Evolutionary conservation across 2,113 vertebrate species (phyloP).

Genomic region (Labrus mixtus): DNA sequence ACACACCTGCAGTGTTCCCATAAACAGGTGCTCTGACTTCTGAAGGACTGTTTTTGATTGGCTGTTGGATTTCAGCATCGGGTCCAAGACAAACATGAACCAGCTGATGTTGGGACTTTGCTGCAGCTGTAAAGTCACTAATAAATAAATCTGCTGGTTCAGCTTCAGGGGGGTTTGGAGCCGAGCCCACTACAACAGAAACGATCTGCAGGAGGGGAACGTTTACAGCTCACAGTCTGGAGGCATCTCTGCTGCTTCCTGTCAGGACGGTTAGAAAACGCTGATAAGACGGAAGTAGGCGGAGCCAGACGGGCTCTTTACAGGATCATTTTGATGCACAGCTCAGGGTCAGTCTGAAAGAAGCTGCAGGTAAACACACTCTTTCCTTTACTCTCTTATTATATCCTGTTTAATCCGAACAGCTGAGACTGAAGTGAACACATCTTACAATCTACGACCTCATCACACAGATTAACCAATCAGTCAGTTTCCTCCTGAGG

Average conservation of each 20-base stretch:
- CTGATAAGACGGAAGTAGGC: not conserved
- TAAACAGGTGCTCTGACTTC: not conserved
- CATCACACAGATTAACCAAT: too few species aligned
- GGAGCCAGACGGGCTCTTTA: not conserved
- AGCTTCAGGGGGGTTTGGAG: not conserved
- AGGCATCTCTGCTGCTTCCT: not conserved
- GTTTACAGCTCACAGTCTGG: not conserved
- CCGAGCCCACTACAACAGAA: not conserved
- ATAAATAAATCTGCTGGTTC: not conserved
- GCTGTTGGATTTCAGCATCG: not conserved
- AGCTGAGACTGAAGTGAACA: too few species aligned
- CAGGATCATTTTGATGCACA: not conserved
- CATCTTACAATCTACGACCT: too few species aligned
- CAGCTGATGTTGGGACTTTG: not conserved
- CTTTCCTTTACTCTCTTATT: too few species aligned
- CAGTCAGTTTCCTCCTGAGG: too few species aligned
- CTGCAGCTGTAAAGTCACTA: not conserved
- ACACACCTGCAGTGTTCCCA: conserved; percentile 6
- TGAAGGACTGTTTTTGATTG: not conserved
- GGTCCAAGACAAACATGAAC: conserved; percentile 8
- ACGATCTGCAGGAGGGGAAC: not conserved
- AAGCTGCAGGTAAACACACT: not conserved
- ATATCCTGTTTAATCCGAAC: too few species aligned
- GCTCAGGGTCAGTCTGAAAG: not conserved
- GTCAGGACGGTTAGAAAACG: not conserved